A percentile compares a stretch with the other conserved stretches of the same genome.
These are phyloP conservation scores for Drosophila multiciliata DNA, from an alignment of 2,888 invertebrate genomes.

Conservation along the genomic window DNA sequence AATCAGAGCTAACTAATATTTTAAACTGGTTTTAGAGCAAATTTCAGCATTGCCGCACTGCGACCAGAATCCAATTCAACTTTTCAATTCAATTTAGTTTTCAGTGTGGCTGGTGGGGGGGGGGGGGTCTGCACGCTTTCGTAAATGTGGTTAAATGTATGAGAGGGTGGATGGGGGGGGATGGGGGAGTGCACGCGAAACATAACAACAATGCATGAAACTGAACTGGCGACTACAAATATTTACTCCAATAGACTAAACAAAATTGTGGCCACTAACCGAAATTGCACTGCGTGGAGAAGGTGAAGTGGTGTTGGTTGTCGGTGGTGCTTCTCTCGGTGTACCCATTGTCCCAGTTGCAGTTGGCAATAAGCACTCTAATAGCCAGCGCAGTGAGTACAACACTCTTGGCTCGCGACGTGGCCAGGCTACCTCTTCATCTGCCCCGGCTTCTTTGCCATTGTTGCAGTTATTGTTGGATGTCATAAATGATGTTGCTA, in stretches of 20 bases:
- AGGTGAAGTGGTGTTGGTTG: conserved; percentile 14
- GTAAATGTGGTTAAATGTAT: conserved; percentile 12
- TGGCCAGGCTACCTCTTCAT: conserved; percentile 2
- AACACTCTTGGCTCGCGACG: conserved; percentile 4
- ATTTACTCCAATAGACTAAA: conserved; percentile 69
- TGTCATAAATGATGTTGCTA: conserved; percentile 78
- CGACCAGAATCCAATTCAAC: conserved; percentile 55
- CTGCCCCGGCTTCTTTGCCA: conserved; percentile 6
- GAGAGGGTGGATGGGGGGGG: not conserved
- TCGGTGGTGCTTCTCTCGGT: not conserved
- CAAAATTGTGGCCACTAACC: conserved; percentile 77
- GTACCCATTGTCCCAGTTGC: conserved; percentile 31
- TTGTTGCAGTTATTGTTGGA: conserved; percentile 65
- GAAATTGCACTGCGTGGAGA: conserved; percentile 68
- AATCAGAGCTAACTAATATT: conserved; percentile 59
- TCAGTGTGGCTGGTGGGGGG: not conserved
- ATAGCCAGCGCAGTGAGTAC: conserved; percentile 11
- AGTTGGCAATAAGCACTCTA: conserved; percentile 37
- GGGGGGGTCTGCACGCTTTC: not conserved
- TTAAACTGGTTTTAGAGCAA: conserved; percentile 50
- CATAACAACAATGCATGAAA: conserved; percentile 56
- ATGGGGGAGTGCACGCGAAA: conserved; percentile 16
- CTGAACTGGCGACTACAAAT: conserved; percentile 39
- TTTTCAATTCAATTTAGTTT: conserved; percentile 56
- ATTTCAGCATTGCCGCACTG: conserved; percentile 15